Percentiles rank a stretch among this genome's conserved stretches.
Conservation (phyloP, 23 tunicate species). For the Trididemnum miniatum region DNA sequence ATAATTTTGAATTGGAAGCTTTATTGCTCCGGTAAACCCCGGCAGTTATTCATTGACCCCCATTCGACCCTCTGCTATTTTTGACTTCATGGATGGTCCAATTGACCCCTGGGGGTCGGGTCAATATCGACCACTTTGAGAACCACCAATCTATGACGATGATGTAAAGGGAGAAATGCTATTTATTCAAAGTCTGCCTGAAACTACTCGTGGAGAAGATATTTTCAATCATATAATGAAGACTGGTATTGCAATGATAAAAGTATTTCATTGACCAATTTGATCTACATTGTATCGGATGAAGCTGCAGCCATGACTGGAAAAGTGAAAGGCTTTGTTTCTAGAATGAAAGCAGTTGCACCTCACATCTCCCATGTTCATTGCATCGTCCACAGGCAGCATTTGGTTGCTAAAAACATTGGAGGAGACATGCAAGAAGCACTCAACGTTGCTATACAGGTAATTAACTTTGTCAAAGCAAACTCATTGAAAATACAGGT, state of each 20-base stretch:
- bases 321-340: slow-evolving; percentile 34
- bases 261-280: slow-evolving; percentile 23
- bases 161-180: slow-evolving; percentile 34
- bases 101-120: no score
- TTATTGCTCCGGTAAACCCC: no score
- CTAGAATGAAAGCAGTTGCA: slow-evolving; percentile 33
- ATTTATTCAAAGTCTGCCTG: slow-evolving; percentile 25
- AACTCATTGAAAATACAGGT: slow-evolving; percentile 27
- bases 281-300: slow-evolving; percentile 26
- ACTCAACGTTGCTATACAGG: slow-evolving; percentile 33
- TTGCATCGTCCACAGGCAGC: slow-evolving; percentile 35
- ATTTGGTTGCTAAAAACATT: slow-evolving; percentile 20
- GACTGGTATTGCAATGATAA: slow-evolving; percentile 29
- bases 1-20: no score
- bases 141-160: no score
- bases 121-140: no score
- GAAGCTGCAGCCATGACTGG: slow-evolving; percentile 33
- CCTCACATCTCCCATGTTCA: slow-evolving; percentile 36
- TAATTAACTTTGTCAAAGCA: slow-evolving; percentile 30
- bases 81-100: no score
- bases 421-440: slow-evolving; percentile 34
- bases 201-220: slow-evolving; percentile 23
- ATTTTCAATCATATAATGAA: slow-evolving; percentile 14
- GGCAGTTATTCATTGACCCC: no score
- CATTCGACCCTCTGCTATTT: no score